Evolutionary conservation across 2,113 vertebrate species (phyloP), one percentile per base, ranked within the genome.

Genomic region (Caranx ignobilis): DNA sequence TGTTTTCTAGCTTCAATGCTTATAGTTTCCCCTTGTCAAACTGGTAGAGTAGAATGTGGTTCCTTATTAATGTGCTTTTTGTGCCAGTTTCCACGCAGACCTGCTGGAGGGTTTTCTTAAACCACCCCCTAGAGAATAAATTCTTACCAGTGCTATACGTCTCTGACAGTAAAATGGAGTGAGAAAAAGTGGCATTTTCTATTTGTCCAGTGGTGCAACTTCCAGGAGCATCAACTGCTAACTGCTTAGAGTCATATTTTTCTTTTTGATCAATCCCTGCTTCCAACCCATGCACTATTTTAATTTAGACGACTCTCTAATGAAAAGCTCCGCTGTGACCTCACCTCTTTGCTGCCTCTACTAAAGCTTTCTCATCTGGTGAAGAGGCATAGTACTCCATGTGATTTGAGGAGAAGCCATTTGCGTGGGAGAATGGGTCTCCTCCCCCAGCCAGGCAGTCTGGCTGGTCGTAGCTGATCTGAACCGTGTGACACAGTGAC

Each of bases 311-410:
- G 35, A 19, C 16, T 15, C 39, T 12, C 5, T 15, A 26, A 41
- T 2, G 26, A 8, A 2, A 37, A 59, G 48, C 10, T 55, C 7
- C 0, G 5, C 9, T 56, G 31, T 21, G 9, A 73, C 34, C 11
- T 48, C 81, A 99, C 98, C 97, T 97, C 89, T 96, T 96, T 5
- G 97, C 94, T 82, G 98, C 98, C 94, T 99, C 98, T 37, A 99
- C 97, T 16, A 99, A 94, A 74, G 98, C 97, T 75, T 99, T 99
- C 93, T 99, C 98, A 79, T 99, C 98, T 1, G 98, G 98, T 0
- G 98, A 99, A 4, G 98, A 97, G 61, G 98, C 98, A 3, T 99
- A 99, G 87, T 99, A 99, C 48, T 99, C 98, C 93, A 98, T 87
- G 0, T 95, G 92, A 52, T 89, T 85, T 0, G 94, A 75, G 0